A percentile compares a stretch with the other conserved stretches of the same genome.
Conservation (phyloP, 2,888 invertebrate genomes). For the Platynereis dumerilii region DNA sequence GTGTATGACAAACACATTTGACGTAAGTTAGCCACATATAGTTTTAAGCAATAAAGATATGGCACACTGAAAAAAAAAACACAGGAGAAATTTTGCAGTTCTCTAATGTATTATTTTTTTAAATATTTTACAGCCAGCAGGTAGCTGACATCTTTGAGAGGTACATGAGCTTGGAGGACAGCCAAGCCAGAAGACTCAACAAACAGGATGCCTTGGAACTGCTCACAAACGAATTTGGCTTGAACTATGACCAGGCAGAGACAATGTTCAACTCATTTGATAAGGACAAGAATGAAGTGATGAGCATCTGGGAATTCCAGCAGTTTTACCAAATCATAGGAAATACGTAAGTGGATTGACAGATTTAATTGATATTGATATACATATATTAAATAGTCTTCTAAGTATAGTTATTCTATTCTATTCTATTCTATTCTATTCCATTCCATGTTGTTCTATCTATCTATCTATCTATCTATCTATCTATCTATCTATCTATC, state of each 20-base stretch:
- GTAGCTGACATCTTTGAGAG: constrained; percentile 56
- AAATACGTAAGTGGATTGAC: constrained; percentile 45
- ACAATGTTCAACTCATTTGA: constrained; percentile 60
- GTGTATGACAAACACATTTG: too few species aligned
- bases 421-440: too few species aligned
- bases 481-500: constrained; percentile 1
- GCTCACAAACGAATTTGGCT: constrained; percentile 52
- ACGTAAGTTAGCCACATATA: too few species aligned
- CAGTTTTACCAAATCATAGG: constrained; percentile 56
- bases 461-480: too few species aligned
- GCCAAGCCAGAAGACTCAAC: constrained; percentile 53
- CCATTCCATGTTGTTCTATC: too few species aligned
- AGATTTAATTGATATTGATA: too few species aligned
- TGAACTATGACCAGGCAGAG: constrained; percentile 49
- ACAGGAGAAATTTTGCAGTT: too few species aligned
- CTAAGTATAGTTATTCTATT: too few species aligned
- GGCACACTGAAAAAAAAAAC: too few species aligned
- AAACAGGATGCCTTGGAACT: constrained; percentile 51
- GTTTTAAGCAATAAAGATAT: too few species aligned
- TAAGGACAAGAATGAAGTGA: constrained; percentile 56
- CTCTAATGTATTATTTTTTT: too few species aligned
- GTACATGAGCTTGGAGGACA: constrained; percentile 47
- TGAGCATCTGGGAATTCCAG: constrained; percentile 62
- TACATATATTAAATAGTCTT: too few species aligned
- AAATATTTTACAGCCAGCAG: constrained; percentile 53